These are phyloP conservation scores for human (Homo sapiens) DNA, from an alignment of 2,113 vertebrate species.

Conservation along the genomic window GRCh38 chr16:12566501-12567000, in stretches of 20 bases:
- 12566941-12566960: accelerated
- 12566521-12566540: too few relatives aligned
- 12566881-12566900: background rate
- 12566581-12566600: background rate
- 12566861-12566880: background rate
- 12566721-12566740: background rate
- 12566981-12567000: accelerated
- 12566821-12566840: background rate
- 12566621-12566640: background rate
- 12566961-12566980: background rate
- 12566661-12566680: accelerated
- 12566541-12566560: too few relatives aligned
- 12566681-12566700: background rate
- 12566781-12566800: background rate
- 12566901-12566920: background rate
- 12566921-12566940: background rate
- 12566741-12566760: accelerated
- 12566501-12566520: background rate
- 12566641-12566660: background rate
- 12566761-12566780: accelerated
- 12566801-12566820: background rate
- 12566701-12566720: background rate
- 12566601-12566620: too few relatives aligned
- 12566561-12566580: background rate
- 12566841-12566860: background rate